Evolutionary conservation across 2,888 invertebrate species (phyloP).

Genomic region (Microplitis deprimator): DNA sequence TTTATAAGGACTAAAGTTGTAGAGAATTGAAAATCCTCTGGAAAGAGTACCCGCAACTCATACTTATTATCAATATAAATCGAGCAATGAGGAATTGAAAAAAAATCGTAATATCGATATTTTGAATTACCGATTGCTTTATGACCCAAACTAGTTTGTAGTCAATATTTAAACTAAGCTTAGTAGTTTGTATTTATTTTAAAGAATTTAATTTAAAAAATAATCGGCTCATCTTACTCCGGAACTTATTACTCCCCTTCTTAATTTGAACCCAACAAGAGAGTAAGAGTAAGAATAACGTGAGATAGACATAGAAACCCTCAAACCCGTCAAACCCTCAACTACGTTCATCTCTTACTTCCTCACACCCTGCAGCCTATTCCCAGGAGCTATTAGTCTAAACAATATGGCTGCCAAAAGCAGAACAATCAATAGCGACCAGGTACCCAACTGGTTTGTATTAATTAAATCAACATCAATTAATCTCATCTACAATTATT

Average conservation of each 20-base stretch:
- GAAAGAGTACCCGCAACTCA: not conserved
- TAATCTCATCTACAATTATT: constrained; percentile 51
- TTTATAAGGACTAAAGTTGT: not conserved
- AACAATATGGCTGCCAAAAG: constrained; percentile 70
- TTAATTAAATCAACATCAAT: constrained; percentile 61
- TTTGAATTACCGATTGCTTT: no score
- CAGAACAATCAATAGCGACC: constrained; percentile 67
- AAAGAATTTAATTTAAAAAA: no score
- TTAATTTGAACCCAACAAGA: not conserved
- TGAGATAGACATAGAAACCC: not conserved
- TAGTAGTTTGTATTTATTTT: no score
- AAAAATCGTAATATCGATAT: no score
- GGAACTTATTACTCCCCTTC: not conserved
- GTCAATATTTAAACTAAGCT: no score
- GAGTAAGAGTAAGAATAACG: not conserved
- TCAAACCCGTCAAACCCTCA: constrained; percentile 23
- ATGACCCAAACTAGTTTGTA: no score
- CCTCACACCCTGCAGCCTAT: constrained; percentile 52
- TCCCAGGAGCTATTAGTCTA: constrained; percentile 68
- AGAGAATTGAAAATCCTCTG: not conserved
- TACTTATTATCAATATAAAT: not conserved
- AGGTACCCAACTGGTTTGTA: constrained; percentile 57
- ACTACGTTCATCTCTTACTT: constrained; percentile 30
- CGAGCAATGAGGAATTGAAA: constrained; percentile 37
- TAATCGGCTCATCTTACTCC: no score